phyloP scores from a whole-genome alignment of 2,797 vertebrate species.

The Schizopygopsis pylzovi region DNA sequence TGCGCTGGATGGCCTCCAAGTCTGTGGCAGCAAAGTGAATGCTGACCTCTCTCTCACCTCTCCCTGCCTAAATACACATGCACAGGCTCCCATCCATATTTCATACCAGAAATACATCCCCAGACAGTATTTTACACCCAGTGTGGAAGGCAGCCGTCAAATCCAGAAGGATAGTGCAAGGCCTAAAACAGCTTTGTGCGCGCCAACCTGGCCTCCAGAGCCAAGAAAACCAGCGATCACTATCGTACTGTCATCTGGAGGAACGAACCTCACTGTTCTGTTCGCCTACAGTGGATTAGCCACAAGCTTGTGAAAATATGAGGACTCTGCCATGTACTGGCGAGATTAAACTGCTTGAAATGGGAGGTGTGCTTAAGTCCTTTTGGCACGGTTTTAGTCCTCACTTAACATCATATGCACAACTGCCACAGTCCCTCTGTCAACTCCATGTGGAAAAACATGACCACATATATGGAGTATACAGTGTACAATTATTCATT shows the following conservation, averaged over 20 bases:
- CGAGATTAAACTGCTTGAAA: conserved; percentile 32
- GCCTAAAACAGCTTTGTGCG: conserved; percentile 60
- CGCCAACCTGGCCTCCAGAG: conserved; percentile 29
- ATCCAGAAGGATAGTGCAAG: conserved; percentile 51
- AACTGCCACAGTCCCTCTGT: conserved; percentile 9
- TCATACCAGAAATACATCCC: conserved; percentile 76
- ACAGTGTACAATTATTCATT: conserved; percentile 14
- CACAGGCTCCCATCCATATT: conserved; percentile 73
- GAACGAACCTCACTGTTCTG: conserved; percentile 25
- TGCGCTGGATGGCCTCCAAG: conserved; percentile 72
- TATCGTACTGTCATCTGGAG: conserved; percentile 60
- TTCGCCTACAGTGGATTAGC: conserved; percentile 35
- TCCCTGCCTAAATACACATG: conserved; percentile 55
- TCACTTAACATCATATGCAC: conserved; percentile 1
- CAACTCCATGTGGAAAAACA: conserved; percentile 13
- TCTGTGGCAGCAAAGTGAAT: conserved; percentile 72
- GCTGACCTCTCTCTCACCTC: conserved; percentile 77
- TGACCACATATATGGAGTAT: not conserved
- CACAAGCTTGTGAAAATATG: conserved; percentile 37
- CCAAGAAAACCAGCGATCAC: conserved; percentile 66
- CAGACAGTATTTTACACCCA: conserved; percentile 70
- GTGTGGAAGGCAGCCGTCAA: conserved; percentile 65
- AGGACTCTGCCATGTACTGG: not conserved
- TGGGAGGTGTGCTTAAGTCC: conserved; percentile 22
- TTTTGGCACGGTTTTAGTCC: conserved; percentile 27